These are phyloP conservation scores for Anser brachyrhynchus DNA, from an alignment of 2,113 vertebrate species.

Conservation along the genomic window DNA sequence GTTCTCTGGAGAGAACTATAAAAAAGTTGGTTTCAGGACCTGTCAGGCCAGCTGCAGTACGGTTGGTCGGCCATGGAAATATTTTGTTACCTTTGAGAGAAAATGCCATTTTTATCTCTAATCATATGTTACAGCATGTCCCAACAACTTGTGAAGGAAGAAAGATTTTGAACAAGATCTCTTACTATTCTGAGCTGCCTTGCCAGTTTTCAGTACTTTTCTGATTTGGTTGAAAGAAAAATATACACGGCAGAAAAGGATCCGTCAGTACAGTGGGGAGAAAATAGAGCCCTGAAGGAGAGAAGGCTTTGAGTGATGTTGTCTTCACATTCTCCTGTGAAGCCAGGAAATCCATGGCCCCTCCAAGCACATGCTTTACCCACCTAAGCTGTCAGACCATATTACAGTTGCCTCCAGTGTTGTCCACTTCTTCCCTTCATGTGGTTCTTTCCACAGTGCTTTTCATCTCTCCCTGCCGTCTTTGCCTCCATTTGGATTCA, in stretches of 20 bases:
- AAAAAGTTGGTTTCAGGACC: background rate
- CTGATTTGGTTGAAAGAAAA: slow-evolving; percentile 58
- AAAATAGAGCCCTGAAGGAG: slow-evolving; percentile 30
- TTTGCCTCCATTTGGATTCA: background rate
- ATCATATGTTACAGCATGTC: slow-evolving; percentile 10
- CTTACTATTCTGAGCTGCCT: slow-evolving; percentile 13
- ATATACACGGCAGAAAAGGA: slow-evolving; percentile 30
- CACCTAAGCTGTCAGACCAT: background rate
- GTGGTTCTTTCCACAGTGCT: background rate
- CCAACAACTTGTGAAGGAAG: slow-evolving; percentile 36
- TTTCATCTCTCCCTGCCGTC: background rate
- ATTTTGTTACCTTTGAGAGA: slow-evolving; percentile 23
- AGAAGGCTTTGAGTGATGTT: slow-evolving; percentile 36
- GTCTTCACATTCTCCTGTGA: slow-evolving; percentile 2
- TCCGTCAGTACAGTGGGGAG: background rate
- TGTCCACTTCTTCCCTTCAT: background rate
- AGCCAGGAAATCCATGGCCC: background rate
- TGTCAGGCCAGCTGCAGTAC: slow-evolving; percentile 26
- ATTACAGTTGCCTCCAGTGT: background rate
- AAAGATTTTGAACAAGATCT: slow-evolving; percentile 34
- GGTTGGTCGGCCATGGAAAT: background rate
- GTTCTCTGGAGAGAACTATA: background rate
- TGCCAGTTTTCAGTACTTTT: slow-evolving; percentile 27
- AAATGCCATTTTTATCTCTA: slow-evolving; percentile 39
- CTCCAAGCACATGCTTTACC: background rate